phyloP scores from a whole-genome alignment of 2,797 vertebrate species.

The Malacoctenus gilli region DNA sequence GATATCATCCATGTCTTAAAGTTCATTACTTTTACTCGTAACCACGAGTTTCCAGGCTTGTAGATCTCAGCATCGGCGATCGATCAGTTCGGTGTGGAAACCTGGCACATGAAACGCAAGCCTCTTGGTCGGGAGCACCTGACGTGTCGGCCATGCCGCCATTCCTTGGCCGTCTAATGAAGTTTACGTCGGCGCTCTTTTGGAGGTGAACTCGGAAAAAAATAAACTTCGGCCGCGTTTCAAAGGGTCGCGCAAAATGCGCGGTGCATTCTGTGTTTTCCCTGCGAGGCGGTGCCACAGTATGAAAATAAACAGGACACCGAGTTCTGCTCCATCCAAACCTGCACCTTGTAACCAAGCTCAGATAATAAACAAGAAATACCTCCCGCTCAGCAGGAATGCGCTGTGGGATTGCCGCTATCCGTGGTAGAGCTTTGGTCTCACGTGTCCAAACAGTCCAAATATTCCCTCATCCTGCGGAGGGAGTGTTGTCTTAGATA shows the following conservation, averaged over 20 bases:
- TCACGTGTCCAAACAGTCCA: slow-evolving; percentile 75
- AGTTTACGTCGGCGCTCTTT: slow-evolving; percentile 55
- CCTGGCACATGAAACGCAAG: no score
- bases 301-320: slow-evolving; percentile 75
- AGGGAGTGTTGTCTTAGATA: slow-evolving; percentile 72
- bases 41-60: no score
- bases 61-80: no score
- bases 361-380: slow-evolving; percentile 80
- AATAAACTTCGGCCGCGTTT: slow-evolving; percentile 50
- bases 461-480: slow-evolving; percentile 68
- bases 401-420: slow-evolving; percentile 71
- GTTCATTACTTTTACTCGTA: no score
- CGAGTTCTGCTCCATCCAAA: slow-evolving; percentile 63
- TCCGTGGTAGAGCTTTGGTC: slow-evolving; percentile 71
- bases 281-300: slow-evolving; percentile 67
- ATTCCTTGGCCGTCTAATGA: slow-evolving; percentile 19
- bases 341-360: slow-evolving; percentile 76
- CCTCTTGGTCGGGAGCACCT: slow-evolving; percentile 43
- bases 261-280: slow-evolving; percentile 71
- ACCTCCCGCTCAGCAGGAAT: slow-evolving; percentile 78
- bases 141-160: slow-evolving; percentile 31
- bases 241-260: slow-evolving; percentile 64
- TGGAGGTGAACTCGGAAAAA: slow-evolving; percentile 42
- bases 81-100: no score
- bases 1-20: no score